phyloP scores from a whole-genome alignment of 2,888 invertebrate genomes.

The Aporophyla lueneburgensis region DNA sequence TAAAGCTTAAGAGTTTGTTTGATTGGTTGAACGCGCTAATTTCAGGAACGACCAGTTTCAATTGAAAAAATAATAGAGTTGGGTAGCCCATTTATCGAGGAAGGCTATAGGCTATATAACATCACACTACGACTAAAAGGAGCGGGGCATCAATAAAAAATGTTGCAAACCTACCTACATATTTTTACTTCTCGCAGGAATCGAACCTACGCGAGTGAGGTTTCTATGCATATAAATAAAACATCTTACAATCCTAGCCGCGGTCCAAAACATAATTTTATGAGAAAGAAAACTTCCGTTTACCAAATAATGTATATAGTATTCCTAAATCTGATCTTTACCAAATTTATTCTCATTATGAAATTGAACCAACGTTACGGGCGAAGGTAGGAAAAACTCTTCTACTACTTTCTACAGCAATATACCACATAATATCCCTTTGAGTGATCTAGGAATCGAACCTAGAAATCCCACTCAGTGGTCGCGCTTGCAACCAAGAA shows the following conservation, averaged over 20 bases:
- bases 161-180: too few relatives aligned
- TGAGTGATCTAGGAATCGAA: conserved; percentile 28
- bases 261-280: neutral
- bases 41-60: too few relatives aligned
- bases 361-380: conserved; percentile 55
- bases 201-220: conserved; percentile 47
- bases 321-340: conserved; percentile 24
- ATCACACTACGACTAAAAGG: too few relatives aligned
- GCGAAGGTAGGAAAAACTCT: neutral
- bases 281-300: conserved; percentile 47
- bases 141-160: too few relatives aligned
- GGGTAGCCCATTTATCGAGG: too few relatives aligned
- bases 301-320: conserved; percentile 44
- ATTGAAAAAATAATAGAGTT: too few relatives aligned
- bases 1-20: too few relatives aligned
- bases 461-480: neutral
- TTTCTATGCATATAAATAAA: neutral
- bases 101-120: too few relatives aligned
- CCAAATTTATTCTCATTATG: conserved; percentile 15
- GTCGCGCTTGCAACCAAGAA: neutral
- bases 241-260: neutral
- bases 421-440: neutral
- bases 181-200: conserved; percentile 12
- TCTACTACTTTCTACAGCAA: neutral
- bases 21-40: too few relatives aligned